These are phyloP conservation scores for Periophthalmus modestus DNA, from an alignment of 2,113 vertebrate species.

Conservation along the genomic window DNA sequence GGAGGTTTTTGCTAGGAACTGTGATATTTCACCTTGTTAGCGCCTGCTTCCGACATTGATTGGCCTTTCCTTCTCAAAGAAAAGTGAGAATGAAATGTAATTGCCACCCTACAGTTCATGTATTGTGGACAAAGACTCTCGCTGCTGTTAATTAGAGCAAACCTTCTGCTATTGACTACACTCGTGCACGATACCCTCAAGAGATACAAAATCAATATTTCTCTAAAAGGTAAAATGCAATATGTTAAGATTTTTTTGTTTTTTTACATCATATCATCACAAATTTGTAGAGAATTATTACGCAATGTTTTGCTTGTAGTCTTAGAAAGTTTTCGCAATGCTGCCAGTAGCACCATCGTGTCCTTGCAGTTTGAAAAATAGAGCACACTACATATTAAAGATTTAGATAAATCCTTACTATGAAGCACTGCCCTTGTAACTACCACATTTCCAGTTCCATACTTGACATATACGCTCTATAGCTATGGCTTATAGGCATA, in stretches of 20 bases:
- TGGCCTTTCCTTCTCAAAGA: not conserved
- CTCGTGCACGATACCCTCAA: not conserved
- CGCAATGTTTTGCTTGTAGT: constrained; percentile 20
- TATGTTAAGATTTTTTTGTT: not conserved
- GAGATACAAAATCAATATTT: not conserved
- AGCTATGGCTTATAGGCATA: not conserved
- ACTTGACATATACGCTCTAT: not conserved
- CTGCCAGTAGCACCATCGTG: not conserved
- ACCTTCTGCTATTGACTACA: not conserved
- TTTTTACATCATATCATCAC: not conserved
- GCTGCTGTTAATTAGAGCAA: not conserved
- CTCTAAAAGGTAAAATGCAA: not conserved
- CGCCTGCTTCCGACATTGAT: not conserved
- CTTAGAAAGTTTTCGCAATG: not conserved
- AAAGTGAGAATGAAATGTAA: constrained; percentile 2
- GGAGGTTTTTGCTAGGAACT: not conserved
- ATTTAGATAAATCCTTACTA: not conserved
- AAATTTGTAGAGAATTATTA: too few relatives aligned
- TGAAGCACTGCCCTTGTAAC: not conserved
- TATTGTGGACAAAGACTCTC: not conserved
- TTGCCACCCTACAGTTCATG: not conserved
- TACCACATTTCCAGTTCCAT: not conserved
- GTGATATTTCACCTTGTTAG: constrained; percentile 1
- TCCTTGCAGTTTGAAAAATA: not conserved
- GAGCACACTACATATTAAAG: not conserved